Evolutionary conservation across 2,888 invertebrate genomes (phyloP), one percentile per base, ranked within the genome.

Genomic region (Synergus umbraculus): DNA sequence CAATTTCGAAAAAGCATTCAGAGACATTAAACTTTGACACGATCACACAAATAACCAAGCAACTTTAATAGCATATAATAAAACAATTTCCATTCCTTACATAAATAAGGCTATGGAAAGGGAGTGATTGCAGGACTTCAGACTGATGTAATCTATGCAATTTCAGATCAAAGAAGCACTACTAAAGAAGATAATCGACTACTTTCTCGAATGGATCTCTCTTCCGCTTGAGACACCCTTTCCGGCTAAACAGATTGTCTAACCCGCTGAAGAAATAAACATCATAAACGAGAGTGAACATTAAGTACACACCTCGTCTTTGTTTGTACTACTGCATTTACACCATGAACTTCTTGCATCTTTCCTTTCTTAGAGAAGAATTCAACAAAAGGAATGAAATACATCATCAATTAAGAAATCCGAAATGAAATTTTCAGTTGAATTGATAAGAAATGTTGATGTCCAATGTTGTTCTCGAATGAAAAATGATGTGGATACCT

Each of bases 161-260:
- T 73, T 49, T 37, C 54, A 54, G 73, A 54, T 15, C 37, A 37
- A n/a, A 54, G 54, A 60, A 29, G 60, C 60, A 60, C 60, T 22
- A 60, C 22, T 22, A 18, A 73, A 54, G 37, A 73, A 73, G 54
- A 73, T 73, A 73, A 73, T 73, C 37, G 46, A 41, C 73, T 73
- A 73, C 73, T 73, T 73, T 73, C 54, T 49, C 49, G 37, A 73
- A 73, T 54, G n/a, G 54, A 49, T 73, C 54, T 73, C 73, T 73
- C 54, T 73, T 73, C 73, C 73, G 73, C n/a, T 73, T 54, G n/a
- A 22, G 29, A 54, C 73, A 73, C 49, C 73, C 73, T 54, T 73
- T 73, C 73, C 73, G 46, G 49, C 15, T 15, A 69, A 22, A 8
- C 9, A n/a, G 66, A 66, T 66, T 44, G 41, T 5, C 43, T 44